Percentiles rank a stretch among this genome's conserved stretches.
Conservation (phyloP, 2,888 invertebrate genomes). For the Euzetes globulus region DNA sequence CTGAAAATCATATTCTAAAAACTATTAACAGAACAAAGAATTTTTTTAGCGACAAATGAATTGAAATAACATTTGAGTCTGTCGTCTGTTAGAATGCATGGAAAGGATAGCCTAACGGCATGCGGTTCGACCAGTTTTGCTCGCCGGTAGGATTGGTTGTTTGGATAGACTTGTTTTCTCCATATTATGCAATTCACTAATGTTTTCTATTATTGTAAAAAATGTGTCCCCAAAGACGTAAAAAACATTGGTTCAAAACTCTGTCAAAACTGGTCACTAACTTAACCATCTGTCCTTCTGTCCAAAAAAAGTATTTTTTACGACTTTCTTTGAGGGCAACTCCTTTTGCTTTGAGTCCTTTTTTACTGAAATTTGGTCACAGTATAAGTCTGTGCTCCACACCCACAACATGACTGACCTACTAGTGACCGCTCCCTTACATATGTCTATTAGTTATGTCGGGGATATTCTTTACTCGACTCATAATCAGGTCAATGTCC, state of each 20-base stretch:
- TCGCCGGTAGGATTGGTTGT: neutral
- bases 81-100: neutral
- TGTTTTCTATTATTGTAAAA: neutral
- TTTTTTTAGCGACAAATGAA: too few relatives aligned
- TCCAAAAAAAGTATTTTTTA: constrained; percentile 8
- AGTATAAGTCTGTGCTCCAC: neutral
- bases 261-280: neutral
- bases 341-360: constrained; percentile 2
- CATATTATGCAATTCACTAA: constrained; percentile 2
- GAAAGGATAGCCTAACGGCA: neutral
- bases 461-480: neutral
- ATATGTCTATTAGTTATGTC: neutral
- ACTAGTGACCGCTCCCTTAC: constrained; percentile 14
- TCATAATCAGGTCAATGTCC: constrained; percentile 21
- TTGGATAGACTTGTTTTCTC: constrained; percentile 3
- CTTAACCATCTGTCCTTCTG: constrained; percentile 4
- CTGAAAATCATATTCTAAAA: too few relatives aligned
- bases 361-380: neutral
- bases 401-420: constrained; percentile 16
- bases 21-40: too few relatives aligned
- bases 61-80: neutral
- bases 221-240: neutral
- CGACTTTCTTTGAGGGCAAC: neutral
- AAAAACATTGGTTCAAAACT: neutral
- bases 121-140: constrained; percentile 2